Percentiles rank a stretch among this genome's conserved stretches.
Evolutionary conservation across 2,888 invertebrate species (phyloP).

Genomic region (Scrobipalpa atriplicella): DNA sequence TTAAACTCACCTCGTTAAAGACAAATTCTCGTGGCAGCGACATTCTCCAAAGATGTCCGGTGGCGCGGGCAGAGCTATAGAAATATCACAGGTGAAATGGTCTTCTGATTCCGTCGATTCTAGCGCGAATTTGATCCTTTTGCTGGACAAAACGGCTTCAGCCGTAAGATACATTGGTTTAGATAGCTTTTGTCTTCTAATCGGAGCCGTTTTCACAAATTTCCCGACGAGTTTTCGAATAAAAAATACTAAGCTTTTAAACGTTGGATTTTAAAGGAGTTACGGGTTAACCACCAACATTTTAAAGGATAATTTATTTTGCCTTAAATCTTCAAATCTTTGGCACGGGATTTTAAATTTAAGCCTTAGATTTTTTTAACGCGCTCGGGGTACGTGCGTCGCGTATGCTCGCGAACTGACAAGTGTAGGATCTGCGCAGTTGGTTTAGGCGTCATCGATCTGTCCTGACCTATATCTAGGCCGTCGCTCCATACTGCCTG

Average conservation of each 20-base stretch:
- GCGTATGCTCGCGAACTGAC: neutral
- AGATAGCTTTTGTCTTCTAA: slow-evolving; percentile 43
- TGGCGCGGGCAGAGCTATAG: slow-evolving; percentile 66
- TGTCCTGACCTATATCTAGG: neutral
- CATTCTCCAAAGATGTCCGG: slow-evolving; percentile 68
- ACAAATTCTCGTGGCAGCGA: slow-evolving; percentile 84
- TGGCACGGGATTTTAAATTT: neutral
- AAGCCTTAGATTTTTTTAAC: neutral
- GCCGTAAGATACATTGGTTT: slow-evolving; percentile 74
- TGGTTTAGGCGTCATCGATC: neutral
- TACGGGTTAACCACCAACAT: neutral
- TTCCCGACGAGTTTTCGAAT: slow-evolving; percentile 37
- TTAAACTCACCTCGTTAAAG: slow-evolving; percentile 78
- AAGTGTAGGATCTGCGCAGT: neutral
- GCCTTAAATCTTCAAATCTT: neutral
- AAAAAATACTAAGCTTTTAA: neutral
- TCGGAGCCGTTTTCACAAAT: slow-evolving; percentile 66
- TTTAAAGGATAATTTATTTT: neutral
- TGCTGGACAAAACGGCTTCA: slow-evolving; percentile 53
- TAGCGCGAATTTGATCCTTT: slow-evolving; percentile 51
- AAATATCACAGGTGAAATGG: slow-evolving; percentile 56
- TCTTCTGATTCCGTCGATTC: slow-evolving; percentile 75
- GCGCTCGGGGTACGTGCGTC: neutral
- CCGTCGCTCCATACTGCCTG: neutral
- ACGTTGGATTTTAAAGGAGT: neutral